Conservation (phyloP, 2,797 vertebrate species). For the Erpetoichthys calabaricus region DNA sequence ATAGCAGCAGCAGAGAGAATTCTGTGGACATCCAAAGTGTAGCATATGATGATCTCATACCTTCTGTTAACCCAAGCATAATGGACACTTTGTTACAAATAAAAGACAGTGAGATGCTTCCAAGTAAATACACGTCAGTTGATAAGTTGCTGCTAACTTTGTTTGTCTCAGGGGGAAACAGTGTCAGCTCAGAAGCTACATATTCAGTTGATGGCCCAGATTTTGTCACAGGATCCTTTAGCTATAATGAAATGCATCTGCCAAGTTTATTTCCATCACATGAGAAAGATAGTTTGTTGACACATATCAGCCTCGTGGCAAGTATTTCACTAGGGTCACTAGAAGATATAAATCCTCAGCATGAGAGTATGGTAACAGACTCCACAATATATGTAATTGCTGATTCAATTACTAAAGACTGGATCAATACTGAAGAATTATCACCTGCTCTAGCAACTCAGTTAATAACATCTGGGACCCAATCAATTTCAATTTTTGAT, state of each 20-base stretch:
- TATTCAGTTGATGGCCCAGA: not conserved
- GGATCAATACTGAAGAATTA: slow-evolving; percentile 6
- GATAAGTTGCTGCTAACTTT: not conserved
- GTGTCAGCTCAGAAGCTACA: not conserved
- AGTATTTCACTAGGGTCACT: not conserved
- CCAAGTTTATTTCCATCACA: not conserved
- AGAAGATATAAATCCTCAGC: not conserved
- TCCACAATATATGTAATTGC: slow-evolving; percentile 1
- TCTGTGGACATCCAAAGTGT: too few species aligned
- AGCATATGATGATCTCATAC: too few species aligned
- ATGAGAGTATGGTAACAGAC: slow-evolving; percentile 2
- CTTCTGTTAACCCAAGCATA: too few species aligned
- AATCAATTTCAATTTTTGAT: slow-evolving; percentile 6
- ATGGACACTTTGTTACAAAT: too few species aligned
- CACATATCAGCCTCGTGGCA: not conserved
- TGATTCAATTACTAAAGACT: slow-evolving; percentile 1
- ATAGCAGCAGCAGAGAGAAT: too few species aligned
- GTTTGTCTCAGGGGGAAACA: not conserved
- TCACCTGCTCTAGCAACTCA: slow-evolving; percentile 1
- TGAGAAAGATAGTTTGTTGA: not conserved
- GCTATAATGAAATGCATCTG: not conserved
- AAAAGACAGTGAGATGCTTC: too few species aligned
- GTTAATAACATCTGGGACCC: not conserved
- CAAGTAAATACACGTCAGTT: too few species aligned
- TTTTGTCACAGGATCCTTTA: not conserved